Evolutionary conservation across 2,797 vertebrate genomes (phyloP).

Genomic region (Orestias chungarensis): DNA sequence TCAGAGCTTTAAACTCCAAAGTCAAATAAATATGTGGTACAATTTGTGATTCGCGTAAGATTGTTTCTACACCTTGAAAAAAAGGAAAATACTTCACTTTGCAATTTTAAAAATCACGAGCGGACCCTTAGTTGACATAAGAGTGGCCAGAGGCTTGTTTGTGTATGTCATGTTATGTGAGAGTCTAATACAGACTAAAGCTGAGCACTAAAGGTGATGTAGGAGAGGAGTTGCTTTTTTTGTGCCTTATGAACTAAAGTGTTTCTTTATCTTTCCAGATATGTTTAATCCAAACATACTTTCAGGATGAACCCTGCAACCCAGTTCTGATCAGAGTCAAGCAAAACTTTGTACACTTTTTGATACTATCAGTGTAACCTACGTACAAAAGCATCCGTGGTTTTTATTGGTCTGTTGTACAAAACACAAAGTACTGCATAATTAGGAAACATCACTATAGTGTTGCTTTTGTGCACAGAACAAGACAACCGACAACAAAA

Average conservation of each 20-base stretch:
- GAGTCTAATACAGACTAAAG: conserved; percentile 12
- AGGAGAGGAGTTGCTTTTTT: conserved; percentile 50
- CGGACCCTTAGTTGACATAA: conserved; percentile 52
- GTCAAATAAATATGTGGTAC: conserved; percentile 33
- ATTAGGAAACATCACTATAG: neutral
- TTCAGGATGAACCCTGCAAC: conserved; percentile 47
- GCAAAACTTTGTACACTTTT: neutral
- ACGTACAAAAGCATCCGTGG: neutral
- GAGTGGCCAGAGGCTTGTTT: conserved; percentile 51
- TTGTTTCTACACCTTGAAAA: conserved; percentile 11
- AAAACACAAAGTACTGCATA: neutral
- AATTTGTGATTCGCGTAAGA: conserved; percentile 11
- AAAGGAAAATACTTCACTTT: conserved; percentile 43
- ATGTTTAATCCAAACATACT: conserved; percentile 40
- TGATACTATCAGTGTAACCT: neutral
- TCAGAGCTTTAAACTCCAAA: conserved; percentile 25
- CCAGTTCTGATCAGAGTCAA: conserved; percentile 50
- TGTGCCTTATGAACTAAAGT: conserved; percentile 64
- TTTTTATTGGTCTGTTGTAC: neutral
- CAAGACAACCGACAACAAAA: too few relatives aligned
- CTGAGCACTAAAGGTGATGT: conserved; percentile 38
- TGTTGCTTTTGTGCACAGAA: too few relatives aligned
- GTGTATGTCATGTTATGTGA: conserved; percentile 36
- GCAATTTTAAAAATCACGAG: conserved; percentile 60
- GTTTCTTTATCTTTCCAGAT: too few relatives aligned